Evolutionary conservation across 2,113 vertebrate genomes (phyloP), one percentile per base, ranked within the genome.

Genomic region (Hippolais icterina): DNA sequence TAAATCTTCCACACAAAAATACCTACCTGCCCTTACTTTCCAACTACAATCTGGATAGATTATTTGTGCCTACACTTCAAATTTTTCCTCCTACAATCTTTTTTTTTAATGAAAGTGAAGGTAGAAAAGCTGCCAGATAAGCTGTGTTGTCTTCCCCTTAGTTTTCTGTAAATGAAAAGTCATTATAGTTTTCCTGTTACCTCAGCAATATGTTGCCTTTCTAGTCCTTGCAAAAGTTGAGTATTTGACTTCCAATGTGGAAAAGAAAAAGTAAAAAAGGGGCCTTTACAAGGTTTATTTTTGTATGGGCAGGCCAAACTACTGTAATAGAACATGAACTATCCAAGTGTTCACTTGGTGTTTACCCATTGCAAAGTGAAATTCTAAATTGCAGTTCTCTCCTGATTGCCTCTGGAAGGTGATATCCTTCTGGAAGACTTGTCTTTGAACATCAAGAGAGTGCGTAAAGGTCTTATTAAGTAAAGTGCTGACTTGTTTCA

Each of bases 181-280:
- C 79, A 64, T 93, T 94, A 88, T 5, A 92, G 69, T 28, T 69
- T 94, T 94, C 57, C 53, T 93, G 28, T 93, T 92, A 77, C 80
- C 69, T 87, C 89, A 96, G 86, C 72, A 95, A 76, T 76, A 76
- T 31, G 6, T 61, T 95, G 59, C 44, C 15, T 84, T 91, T 90
- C 68, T 77, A 29, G 76, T 80, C 63, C 47, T 52, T 81, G 37
- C 57, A 66, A 87, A 94, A 91, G 33, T 61, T 93, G 29, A n/a
- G 28, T 41, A 65, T 95, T 91, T 93, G 41, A 70, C 37, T 89
- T 90, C 39, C 20, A 53, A 39, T 39, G 29, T 63, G n/a, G 59
- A 81, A 94, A 21, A 87, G 12, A 78, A 59, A n/a, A 76, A 47
- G 22, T 8, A 7, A 46, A 35, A 80, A 57, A 28, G 8, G 6